Evolutionary conservation across 2,888 invertebrate genomes (phyloP), one percentile per base, ranked within the genome.

Genomic region (Zootermopsis nevadensis): DNA sequence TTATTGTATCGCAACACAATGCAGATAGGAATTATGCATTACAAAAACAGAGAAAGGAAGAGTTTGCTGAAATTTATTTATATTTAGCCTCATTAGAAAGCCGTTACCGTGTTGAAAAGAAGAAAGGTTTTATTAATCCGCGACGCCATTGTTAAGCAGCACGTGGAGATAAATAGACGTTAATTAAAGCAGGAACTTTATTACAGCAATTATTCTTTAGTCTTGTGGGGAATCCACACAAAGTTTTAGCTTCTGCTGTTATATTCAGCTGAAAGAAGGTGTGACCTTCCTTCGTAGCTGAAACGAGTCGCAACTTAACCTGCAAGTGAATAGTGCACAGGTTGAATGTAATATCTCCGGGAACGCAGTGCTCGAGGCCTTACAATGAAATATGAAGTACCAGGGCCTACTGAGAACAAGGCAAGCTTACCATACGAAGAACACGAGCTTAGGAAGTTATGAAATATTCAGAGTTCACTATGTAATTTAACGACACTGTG

Each of bases 61-160:
- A 60, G 60, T n/a, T 3, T 12, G 27, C 27, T 60, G n/a, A 60
- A 60, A 60, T 60, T n/a, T 60, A 60, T 27, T 60, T 60, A n/a
- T 60, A n/a, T 60, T 60, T 60, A n/a, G n/a, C 60, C 60, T 60
- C 24, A 60, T 60, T 60, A 60, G 27, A 60, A 27, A n/a, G n/a
- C 60, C 15, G 60, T 60, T 60, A 60, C 60, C 15, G 60, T 60
- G 60, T 27, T 60, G n/a, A 27, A 27, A 60, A 27, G 60, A 60
- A 60, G 60, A n/a, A 60, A 27, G 60, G n/a, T 60, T 27, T 12
- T 60, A 60, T 60, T 60, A 60, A 60, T 60, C n/a, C 60, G 8
- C 60, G 8, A n/a, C 60, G 6, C 60, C n/a, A 6, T 60, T n/a
- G 60, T 60, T 60, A n/a, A 60, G n/a, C 1, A 1, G n/a, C n/a